Conservation (phyloP, 35 echinoderm and acorn worm genomes). For the Anneissia japonica region DNA sequence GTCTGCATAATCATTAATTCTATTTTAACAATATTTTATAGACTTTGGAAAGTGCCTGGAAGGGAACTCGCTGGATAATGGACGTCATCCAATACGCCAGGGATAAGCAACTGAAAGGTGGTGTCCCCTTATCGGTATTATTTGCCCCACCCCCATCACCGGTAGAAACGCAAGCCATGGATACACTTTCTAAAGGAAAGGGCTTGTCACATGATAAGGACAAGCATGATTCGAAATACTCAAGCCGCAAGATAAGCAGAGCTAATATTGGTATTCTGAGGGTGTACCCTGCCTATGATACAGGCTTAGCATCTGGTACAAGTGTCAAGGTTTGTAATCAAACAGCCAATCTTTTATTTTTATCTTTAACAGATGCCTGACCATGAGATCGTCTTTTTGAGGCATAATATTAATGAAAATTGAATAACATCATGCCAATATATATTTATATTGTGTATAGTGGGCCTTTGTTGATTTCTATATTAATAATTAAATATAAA, state of each 20-base stretch:
- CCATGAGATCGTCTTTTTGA: too few relatives aligned
- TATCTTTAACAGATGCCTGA: too few relatives aligned
- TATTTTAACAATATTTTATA: constrained; percentile 12
- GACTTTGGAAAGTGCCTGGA: constrained; percentile 87
- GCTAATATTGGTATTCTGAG: constrained; percentile 41
- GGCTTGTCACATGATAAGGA: background rate
- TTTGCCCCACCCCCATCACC: constrained; percentile 97
- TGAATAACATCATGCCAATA: too few relatives aligned
- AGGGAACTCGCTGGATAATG: constrained; percentile 91
- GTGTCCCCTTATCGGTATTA: constrained; percentile 88
- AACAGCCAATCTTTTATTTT: too few relatives aligned
- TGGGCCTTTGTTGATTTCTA: too few relatives aligned
- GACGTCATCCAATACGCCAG: constrained; percentile 94
- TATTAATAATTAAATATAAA: too few relatives aligned
- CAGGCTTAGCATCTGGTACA: constrained; percentile 84
- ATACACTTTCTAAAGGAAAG: background rate
- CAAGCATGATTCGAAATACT: background rate
- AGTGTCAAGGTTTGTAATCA: constrained; percentile 76
- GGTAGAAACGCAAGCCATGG: constrained; percentile 43
- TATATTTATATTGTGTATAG: too few relatives aligned
- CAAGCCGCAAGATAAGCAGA: background rate
- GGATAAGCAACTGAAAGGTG: constrained; percentile 90
- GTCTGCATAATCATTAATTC: background rate
- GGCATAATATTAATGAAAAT: too few relatives aligned
- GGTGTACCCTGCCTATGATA: constrained; percentile 87